Percentiles rank a stretch among this genome's conserved stretches.
These are phyloP conservation scores for Tragulus kanchil DNA, from an alignment of 2,113 vertebrate genomes.

Conservation along the genomic window DNA sequence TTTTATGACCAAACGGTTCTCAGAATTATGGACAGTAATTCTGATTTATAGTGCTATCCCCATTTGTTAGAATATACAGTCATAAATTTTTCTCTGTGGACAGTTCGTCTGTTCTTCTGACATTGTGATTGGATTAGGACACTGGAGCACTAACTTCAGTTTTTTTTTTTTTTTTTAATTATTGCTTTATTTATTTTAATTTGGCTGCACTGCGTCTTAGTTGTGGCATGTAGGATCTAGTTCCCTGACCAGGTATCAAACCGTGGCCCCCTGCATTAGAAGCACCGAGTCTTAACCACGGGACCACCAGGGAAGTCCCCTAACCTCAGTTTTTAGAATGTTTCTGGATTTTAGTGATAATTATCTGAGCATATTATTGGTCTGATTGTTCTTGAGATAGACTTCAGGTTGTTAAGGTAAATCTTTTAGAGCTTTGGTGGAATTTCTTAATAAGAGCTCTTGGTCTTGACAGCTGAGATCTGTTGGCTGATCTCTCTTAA, in stretches of 20 bases:
- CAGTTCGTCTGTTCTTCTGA: constrained; percentile 7
- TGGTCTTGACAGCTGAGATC: constrained; percentile 55
- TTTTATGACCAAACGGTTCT: constrained; percentile 24
- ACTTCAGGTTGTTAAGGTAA: constrained; percentile 52
- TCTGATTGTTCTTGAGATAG: constrained; percentile 56
- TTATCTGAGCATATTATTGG: constrained; percentile 35
- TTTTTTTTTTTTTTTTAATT: constrained; percentile 55
- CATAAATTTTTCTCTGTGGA: not conserved
- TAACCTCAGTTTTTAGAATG: constrained; percentile 53
- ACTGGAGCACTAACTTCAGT: not conserved
- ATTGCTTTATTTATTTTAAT: too few relatives aligned
- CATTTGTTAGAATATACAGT: constrained; percentile 34
- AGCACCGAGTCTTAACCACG: too few relatives aligned
- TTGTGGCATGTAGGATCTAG: too few relatives aligned
- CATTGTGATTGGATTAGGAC: not conserved
- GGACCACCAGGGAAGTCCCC: too few relatives aligned
- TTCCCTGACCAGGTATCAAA: too few relatives aligned
- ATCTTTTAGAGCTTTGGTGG: constrained; percentile 58
- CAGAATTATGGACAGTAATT: constrained; percentile 50
- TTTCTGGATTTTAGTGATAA: constrained; percentile 39
- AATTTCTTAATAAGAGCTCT: constrained; percentile 24
- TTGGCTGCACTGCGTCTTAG: too few relatives aligned
- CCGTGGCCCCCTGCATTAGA: too few relatives aligned
- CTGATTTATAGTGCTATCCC: constrained; percentile 5
- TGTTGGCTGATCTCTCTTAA: constrained; percentile 56